Evolutionary conservation across 2,888 invertebrate species (phyloP).

Genomic region (Trileptium ribeirensis): DNA sequence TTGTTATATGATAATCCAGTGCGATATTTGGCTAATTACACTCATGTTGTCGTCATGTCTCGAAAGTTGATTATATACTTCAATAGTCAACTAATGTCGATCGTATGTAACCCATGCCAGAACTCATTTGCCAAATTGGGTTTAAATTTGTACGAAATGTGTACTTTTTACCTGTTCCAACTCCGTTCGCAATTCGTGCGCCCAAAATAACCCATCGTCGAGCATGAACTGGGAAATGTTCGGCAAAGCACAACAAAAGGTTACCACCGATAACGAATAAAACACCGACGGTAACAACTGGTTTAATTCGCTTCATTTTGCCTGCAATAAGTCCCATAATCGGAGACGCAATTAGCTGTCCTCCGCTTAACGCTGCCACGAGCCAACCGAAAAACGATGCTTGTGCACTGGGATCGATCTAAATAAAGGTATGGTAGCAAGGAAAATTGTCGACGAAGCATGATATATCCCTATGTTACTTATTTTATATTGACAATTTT

Average conservation of each 20-base stretch:
- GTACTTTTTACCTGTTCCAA: constrained; percentile 53
- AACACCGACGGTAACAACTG: constrained; percentile 48
- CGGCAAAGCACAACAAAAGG: constrained; percentile 49
- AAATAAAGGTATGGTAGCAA: no score
- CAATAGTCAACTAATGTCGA: no score
- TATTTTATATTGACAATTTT: no score
- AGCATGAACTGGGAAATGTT: constrained; percentile 39
- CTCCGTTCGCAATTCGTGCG: constrained; percentile 48
- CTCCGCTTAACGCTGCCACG: constrained; percentile 51
- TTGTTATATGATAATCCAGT: no score
- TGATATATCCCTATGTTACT: no score
- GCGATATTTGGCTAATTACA: no score
- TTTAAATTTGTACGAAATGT: no score
- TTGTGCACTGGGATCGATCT: constrained; percentile 29
- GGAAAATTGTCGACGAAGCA: no score
- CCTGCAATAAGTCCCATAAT: constrained; percentile 50
- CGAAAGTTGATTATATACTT: no score
- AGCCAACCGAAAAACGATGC: constrained; percentile 51
- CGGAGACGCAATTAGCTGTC: constrained; percentile 52
- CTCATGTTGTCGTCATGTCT: no score
- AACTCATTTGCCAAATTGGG: no score
- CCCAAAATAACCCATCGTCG: constrained; percentile 43
- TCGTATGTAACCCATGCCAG: no score
- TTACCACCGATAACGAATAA: constrained; percentile 50
- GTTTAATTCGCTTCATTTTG: constrained; percentile 39